phyloP scores from a whole-genome alignment of 1,140 invertebrate genomes.

The Caenorhabditis tropicalis region DNA sequence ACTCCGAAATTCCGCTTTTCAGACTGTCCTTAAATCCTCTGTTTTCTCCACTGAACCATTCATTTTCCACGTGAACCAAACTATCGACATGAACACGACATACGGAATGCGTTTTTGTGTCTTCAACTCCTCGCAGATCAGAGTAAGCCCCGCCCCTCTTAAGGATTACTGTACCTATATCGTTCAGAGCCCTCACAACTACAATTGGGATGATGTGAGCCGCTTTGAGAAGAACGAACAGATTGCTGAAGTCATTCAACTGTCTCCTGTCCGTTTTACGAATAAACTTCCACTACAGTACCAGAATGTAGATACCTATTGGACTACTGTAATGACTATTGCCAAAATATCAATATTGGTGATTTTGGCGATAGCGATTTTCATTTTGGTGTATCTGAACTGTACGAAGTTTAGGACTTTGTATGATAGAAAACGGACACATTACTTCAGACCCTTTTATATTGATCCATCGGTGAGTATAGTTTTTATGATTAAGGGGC shows the following conservation, averaged over 20 bases:
- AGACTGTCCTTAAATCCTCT: conserved; percentile 29
- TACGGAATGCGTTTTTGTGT: conserved; percentile 50
- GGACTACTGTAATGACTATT: conserved; percentile 12
- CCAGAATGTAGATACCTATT: background rate
- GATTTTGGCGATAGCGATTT: conserved; percentile 10
- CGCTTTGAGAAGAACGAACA: conserved; percentile 29
- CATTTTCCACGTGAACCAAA: conserved; percentile 52
- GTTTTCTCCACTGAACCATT: conserved; percentile 43
- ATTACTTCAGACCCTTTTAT: conserved; percentile 49
- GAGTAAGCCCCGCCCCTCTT: too few species aligned
- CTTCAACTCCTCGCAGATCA: conserved; percentile 16
- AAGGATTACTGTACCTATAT: too few species aligned
- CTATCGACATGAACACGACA: conserved; percentile 17
- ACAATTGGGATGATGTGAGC: conserved; percentile 2
- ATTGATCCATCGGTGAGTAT: conserved; percentile 48
- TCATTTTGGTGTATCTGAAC: conserved; percentile 47
- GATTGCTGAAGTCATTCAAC: background rate
- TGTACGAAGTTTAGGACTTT: conserved; percentile 41
- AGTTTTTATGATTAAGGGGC: background rate
- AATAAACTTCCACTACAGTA: background rate
- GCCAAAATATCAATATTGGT: conserved; percentile 15
- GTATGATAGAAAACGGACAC: conserved; percentile 47
- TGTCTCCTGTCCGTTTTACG: background rate
- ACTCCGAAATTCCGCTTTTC: background rate
- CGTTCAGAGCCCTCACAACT: background rate